phyloP scores from a whole-genome alignment of 1,140 invertebrate genomes.

The Melipona quadrifasciata region DNA sequence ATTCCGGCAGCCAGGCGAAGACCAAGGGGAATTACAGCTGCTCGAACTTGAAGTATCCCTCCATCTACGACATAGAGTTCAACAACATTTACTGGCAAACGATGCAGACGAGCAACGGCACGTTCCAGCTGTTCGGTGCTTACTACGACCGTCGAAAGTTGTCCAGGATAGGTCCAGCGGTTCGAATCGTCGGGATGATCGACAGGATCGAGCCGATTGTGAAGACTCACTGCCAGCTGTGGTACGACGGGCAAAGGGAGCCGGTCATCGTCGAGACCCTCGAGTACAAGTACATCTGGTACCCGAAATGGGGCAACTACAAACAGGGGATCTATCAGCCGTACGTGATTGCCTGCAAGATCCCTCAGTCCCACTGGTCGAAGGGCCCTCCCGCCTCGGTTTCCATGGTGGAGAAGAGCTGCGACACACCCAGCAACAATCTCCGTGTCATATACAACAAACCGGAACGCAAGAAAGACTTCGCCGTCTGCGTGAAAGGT shows the following conservation, averaged over 20 bases:
- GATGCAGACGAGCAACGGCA: constrained; percentile 89
- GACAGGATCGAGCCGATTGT: constrained; percentile 92
- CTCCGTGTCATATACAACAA: constrained; percentile 92
- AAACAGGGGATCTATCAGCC: constrained; percentile 95
- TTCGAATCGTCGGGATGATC: constrained; percentile 95
- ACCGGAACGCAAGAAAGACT: constrained; percentile 88
- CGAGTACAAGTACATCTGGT: constrained; percentile 97
- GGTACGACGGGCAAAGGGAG: constrained; percentile 92
- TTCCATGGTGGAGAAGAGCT: constrained; percentile 92
- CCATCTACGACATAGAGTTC: constrained; percentile 93
- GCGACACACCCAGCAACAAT: constrained; percentile 93
- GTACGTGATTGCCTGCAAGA: constrained; percentile 93
- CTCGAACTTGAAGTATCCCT: constrained; percentile 87
- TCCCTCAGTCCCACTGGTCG: constrained; percentile 88
- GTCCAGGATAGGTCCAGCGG: constrained; percentile 89
- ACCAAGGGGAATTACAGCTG: constrained; percentile 86
- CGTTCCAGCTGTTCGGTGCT: constrained; percentile 94
- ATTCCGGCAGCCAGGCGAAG: constrained; percentile 66
- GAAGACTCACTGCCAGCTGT: constrained; percentile 93
- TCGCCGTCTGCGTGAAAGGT: constrained; percentile 97
- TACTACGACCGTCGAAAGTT: constrained; percentile 92
- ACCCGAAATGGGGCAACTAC: constrained; percentile 96
- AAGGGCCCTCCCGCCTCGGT: constrained; percentile 90
- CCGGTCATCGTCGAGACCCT: constrained; percentile 89
- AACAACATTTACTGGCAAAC: constrained; percentile 96